phyloP scores from a whole-genome alignment of 37 sponge, comb jelly and placozoan species.

The Spongia lamella region DNA sequence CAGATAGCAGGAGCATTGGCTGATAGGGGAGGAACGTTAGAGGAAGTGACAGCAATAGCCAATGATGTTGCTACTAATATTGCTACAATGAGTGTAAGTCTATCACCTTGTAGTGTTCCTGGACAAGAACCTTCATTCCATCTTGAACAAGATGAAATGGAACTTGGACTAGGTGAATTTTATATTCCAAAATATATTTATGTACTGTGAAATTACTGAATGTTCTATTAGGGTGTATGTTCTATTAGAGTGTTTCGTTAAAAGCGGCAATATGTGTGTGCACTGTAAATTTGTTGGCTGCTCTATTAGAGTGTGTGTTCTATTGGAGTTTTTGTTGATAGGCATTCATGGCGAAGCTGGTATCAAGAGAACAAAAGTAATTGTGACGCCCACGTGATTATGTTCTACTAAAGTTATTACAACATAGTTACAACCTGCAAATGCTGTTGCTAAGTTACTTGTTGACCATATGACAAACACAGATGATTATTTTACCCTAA shows the following conservation, averaged over 20 bases:
- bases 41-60: conserved; percentile 65
- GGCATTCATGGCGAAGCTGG: conserved; percentile 99
- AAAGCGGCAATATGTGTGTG: too few relatives aligned
- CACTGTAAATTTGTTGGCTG: background rate
- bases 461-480: conserved; percentile 25
- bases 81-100: conserved; percentile 88
- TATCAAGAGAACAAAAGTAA: conserved; percentile 61
- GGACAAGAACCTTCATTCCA: conserved; percentile 78
- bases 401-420: background rate
- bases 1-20: conserved; percentile 93
- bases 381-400: background rate
- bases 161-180: conserved; percentile 77
- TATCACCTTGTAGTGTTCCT: conserved; percentile 89
- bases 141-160: conserved; percentile 81
- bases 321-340: conserved; percentile 4
- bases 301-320: background rate
- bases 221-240: too few relatives aligned
- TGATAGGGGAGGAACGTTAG: conserved; percentile 72
- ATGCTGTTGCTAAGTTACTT: conserved; percentile 31
- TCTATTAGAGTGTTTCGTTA: too few relatives aligned
- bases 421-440: too few relatives aligned
- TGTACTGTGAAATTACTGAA: too few relatives aligned
- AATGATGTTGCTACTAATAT: conserved; percentile 53
- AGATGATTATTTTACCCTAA: background rate
- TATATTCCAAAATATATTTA: too few relatives aligned